A percentile compares a stretch with the other conserved stretches of the same genome.
These are phyloP conservation scores for Aleiodes testaceus DNA, from an alignment of 2,888 invertebrate species.

Conservation along the genomic window DNA sequence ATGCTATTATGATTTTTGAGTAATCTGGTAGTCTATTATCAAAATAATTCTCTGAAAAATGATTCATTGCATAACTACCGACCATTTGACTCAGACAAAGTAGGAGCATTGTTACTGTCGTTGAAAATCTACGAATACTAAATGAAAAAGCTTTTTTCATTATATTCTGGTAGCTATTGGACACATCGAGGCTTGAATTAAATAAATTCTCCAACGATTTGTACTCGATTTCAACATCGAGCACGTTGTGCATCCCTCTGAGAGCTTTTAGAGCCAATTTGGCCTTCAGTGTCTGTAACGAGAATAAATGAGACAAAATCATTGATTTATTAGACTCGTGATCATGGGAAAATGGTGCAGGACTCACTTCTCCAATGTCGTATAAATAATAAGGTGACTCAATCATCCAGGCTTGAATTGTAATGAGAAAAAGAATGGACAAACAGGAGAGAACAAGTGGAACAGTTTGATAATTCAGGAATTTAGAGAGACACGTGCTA, in stretches of 20 bases:
- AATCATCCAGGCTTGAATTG: conserved; percentile 52
- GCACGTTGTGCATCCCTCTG: conserved; percentile 43
- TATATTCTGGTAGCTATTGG: background rate
- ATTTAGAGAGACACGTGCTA: conserved; percentile 44
- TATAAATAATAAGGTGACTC: conserved; percentile 58
- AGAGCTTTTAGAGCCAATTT: conserved; percentile 54
- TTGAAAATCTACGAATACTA: conserved; percentile 3
- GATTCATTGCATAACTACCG: conserved; percentile 50
- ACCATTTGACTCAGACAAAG: conserved; percentile 55
- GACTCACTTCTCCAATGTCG: conserved; percentile 52
- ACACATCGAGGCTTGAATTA: background rate
- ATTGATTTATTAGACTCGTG: too few relatives aligned
- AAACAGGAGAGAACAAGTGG: conserved; percentile 43
- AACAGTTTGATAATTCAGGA: conserved; percentile 40
- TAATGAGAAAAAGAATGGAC: conserved; percentile 48
- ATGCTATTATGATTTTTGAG: conserved; percentile 47
- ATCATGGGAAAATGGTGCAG: too few relatives aligned
- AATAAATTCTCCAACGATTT: conserved; percentile 51
- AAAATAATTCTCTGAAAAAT: conserved; percentile 48
- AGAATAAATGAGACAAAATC: too few relatives aligned
- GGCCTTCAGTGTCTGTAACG: conserved; percentile 52
- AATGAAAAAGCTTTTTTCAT: background rate
- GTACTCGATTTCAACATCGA: conserved; percentile 55
- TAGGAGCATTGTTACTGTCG: conserved; percentile 38
- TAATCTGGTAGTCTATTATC: conserved; percentile 41